Percentiles rank a stretch among this genome's conserved stretches.
Evolutionary conservation across 1,140 invertebrate species (phyloP).

Genomic region (Andrena cerasifolii): DNA sequence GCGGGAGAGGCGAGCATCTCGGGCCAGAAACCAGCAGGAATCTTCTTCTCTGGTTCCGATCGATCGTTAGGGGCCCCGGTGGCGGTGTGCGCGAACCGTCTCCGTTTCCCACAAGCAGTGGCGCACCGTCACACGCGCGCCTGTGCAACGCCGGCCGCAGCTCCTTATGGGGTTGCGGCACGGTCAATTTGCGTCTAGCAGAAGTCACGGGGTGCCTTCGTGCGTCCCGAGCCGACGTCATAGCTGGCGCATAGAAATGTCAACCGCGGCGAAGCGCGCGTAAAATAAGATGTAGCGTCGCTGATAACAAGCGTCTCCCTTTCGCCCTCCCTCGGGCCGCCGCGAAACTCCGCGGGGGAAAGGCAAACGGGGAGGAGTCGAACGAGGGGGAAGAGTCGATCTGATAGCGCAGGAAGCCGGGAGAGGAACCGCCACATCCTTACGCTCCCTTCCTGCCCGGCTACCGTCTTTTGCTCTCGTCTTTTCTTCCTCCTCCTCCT

Average conservation of each 20-base stretch:
- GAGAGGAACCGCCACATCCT: slow-evolving; percentile 57
- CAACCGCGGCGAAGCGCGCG: slow-evolving; percentile 76
- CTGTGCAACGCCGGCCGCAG: slow-evolving; percentile 2
- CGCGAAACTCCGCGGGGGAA: slow-evolving; percentile 6
- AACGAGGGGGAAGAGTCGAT: slow-evolving; percentile 51
- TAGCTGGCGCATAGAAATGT: slow-evolving; percentile 82
- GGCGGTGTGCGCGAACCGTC: slow-evolving; percentile 35
- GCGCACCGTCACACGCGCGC: slow-evolving; percentile 13
- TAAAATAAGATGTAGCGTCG: slow-evolving; percentile 82
- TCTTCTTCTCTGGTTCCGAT: slow-evolving; percentile 48
- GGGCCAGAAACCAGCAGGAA: not conserved
- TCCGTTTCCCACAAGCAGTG: slow-evolving; percentile 61
- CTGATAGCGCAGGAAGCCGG: slow-evolving; percentile 60
- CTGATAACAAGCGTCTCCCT: slow-evolving; percentile 77
- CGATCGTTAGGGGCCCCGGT: slow-evolving; percentile 59
- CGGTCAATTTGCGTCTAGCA: slow-evolving; percentile 82
- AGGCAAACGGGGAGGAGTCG: slow-evolving; percentile 43
- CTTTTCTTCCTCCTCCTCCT: not conserved
- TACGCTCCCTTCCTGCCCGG: slow-evolving; percentile 23
- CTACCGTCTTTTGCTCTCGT: slow-evolving; percentile 56
- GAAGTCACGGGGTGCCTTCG: slow-evolving; percentile 76
- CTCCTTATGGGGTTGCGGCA: slow-evolving; percentile 67
- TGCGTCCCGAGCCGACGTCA: slow-evolving; percentile 77
- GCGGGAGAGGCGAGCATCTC: not conserved
- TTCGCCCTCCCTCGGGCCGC: not conserved